A percentile compares a stretch with the other conserved stretches of the same genome.
Evolutionary conservation across 2,888 invertebrate genomes (phyloP).

Genomic region (Endotricha flammealis): DNA sequence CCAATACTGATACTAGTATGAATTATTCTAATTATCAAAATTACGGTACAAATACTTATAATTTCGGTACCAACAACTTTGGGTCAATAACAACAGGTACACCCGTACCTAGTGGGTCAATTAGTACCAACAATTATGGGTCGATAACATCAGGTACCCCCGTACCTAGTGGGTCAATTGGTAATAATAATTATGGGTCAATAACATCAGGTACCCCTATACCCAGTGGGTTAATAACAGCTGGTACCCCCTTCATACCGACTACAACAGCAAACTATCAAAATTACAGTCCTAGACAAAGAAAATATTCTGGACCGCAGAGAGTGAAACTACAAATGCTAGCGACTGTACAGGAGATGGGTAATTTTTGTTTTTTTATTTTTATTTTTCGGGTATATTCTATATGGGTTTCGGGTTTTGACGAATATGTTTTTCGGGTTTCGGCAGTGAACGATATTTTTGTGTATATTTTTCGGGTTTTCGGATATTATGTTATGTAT

Average conservation of each 20-base stretch:
- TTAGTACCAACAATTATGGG: constrained; percentile 1
- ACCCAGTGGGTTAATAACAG: constrained; percentile 37
- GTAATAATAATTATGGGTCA: constrained; percentile 21
- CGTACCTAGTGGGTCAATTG: no score
- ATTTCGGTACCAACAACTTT: constrained; percentile 1
- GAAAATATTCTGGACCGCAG: constrained; percentile 79
- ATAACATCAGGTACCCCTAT: constrained; percentile 23
- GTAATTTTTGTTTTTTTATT: constrained; percentile 70
- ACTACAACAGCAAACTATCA: constrained; percentile 24
- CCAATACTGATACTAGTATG: not conserved
- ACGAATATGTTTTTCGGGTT: no score
- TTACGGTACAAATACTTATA: constrained; percentile 3
- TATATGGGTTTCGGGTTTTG: constrained; percentile 17
- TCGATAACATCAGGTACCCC: constrained; percentile 26
- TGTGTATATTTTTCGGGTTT: no score
- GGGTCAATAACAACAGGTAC: not conserved
- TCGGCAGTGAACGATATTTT: no score
- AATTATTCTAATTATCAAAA: constrained; percentile 1
- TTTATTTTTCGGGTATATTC: no score
- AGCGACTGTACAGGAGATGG: constrained; percentile 87
- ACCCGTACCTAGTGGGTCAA: no score
- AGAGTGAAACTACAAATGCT: constrained; percentile 65
- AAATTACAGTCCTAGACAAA: constrained; percentile 45
- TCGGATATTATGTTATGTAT: no score
- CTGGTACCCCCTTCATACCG: constrained; percentile 38